Base-by-base conservation (phyloP, 2,797 vertebrate species). In the Lepus oiostolus region DNA sequence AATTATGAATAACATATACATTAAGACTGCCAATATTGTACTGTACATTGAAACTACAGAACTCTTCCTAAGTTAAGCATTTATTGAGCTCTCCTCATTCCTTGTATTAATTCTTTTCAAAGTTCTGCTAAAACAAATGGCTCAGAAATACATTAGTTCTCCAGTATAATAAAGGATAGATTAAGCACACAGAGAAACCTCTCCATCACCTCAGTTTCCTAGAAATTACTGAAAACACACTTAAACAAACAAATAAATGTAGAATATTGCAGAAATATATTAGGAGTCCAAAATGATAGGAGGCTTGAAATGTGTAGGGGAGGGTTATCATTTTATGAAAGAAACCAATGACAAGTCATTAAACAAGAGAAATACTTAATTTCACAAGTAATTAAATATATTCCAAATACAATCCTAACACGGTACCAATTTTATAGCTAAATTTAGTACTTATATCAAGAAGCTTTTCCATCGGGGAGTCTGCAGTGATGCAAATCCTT, bases 321-420 rank as follows among this genome's bases (percentile, higher is more conserved):
- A 79, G 9, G 28, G n/a, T 35, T 11, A 50, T 2, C 70, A 28
- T 79, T 86, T 68, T 63, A 26, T 54, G 7, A 79, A 83, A 83
- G 47, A 60, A 72, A 5, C 47, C 12, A 67, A 13, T 13, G 89
- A 79, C 85, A 87, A 74, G 13, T 30, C 81, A 86, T 67, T 86
- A 72, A 85, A 54, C 6, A 85, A 58, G 35, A 87, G 26, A 76
- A 42, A 16, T 32, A 52, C n/a, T 82, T 62, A 86, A n/a, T 77
- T 85, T 86, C 35, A 88, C 28, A 85, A 72, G 30, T 79, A 88
- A 74, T 35, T 47, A 62, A 89, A 68, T 52, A 17, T 14, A 90
- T 79, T 26, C 16, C 50, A 82, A 85, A 62, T 65, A 28, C 50
- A 76, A 32, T 11, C 50, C 17, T n/a, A 94, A 76, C 5, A 11